Base-by-base conservation (phyloP, 2,888 invertebrate genomes). In the Anagyrus pseudococci region DNA sequence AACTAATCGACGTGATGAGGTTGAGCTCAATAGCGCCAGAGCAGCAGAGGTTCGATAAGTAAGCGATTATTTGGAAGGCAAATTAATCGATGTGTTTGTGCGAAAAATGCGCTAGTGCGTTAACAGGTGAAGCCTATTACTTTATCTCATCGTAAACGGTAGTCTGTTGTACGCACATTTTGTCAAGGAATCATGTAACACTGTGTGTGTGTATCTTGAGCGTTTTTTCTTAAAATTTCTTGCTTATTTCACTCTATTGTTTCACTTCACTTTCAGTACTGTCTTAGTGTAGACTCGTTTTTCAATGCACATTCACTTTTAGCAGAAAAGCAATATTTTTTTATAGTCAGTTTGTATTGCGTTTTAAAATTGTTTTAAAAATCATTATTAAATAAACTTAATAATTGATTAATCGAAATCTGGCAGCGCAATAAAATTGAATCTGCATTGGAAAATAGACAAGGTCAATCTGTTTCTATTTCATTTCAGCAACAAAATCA, bases 41-140 rank as follows among this genome's bases (percentile, higher is more conserved):
- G 8, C 33, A 8, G 4, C 29, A 29, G 29, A 29, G 15, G 10
- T 37, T 37, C 15, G 2, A 37, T 37, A 37, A 4, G 15, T 8
- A 13, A 37, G 23, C 48, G 29, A 55, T 19, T 29, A 55, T 47
- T 61, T 47, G 52, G 43, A 52, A 62, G 47, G 44, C 41, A 62
- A 53, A 57, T 48, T 41, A 17, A 58, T 49, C 7, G 20, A 48
- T 54, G 61, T 47, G 49, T 55, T 57, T 54, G 44, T 61, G 60
- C 62, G 60, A 58, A 15, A n/a, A 55, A 64, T 26, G 44, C 44
- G 55, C 54, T 52, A 55, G 57, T 62, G 40, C 58, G 25, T 58
- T 56, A 53, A 25, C 62, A 65, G 64, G 62, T 67, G 64, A 67
- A 65, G 52, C 50, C 22, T 37, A 37, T 13, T 62, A 56, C 33